Evolutionary conservation across 2,113 vertebrate species (phyloP).

Genomic region (Thunnus thynnus): DNA sequence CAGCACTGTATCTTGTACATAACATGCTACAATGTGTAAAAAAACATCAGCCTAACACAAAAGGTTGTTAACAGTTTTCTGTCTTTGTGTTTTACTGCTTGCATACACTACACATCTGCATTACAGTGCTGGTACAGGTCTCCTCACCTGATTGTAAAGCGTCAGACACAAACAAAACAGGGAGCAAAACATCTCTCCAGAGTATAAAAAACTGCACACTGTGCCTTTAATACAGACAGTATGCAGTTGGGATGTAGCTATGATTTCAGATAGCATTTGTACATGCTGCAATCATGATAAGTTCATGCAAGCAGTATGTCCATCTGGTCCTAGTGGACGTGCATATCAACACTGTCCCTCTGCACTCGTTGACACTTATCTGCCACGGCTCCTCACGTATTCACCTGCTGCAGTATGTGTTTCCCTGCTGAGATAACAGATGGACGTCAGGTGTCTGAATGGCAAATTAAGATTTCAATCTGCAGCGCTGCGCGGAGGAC

Average conservation of each 20-base stretch:
- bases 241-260: neutral
- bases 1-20: too few relatives aligned
- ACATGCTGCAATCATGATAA: neutral
- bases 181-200: too few relatives aligned
- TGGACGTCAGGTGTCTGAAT: conserved; percentile 65
- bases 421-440: conserved; percentile 27
- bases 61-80: too few relatives aligned
- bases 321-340: conserved; percentile 11
- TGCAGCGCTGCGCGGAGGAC: conserved; percentile 24
- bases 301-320: neutral
- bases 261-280: neutral
- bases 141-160: too few relatives aligned
- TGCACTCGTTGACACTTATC: conserved; percentile 7
- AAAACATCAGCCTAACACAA: too few relatives aligned
- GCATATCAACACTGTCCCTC: neutral
- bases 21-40: too few relatives aligned
- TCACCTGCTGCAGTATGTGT: neutral
- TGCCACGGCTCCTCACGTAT: conserved; percentile 42
- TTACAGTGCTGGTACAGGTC: too few relatives aligned
- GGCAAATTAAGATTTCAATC: conserved; percentile 78
- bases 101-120: too few relatives aligned
- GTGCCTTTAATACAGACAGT: neutral
- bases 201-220: neutral
- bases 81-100: too few relatives aligned
- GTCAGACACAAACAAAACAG: too few relatives aligned